Evolutionary conservation across 2,888 invertebrate species (phyloP), one percentile per base, ranked within the genome.

Genomic region (Halocaridina rubra): DNA sequence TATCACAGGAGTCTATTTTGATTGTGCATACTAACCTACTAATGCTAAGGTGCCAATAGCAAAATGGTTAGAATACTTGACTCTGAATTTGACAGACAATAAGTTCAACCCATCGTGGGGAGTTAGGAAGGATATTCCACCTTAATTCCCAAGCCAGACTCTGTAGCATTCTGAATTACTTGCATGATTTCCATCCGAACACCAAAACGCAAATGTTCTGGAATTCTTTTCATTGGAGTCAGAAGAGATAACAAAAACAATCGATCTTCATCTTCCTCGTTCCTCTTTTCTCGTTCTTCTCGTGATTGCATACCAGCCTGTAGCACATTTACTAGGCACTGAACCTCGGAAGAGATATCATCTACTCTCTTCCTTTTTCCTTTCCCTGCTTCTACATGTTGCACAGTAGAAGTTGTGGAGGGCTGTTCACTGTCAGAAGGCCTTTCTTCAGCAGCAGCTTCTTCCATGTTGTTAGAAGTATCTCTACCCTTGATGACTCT

Each of bases 121-220:
- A n/a, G n/a, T n/a, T n/a, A n/a, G n/a, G n/a, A n/a, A n/a, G n/a
- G n/a, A n/a, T n/a, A n/a, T n/a, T n/a, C n/a, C n/a, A n/a, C n/a
- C n/a, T n/a, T n/a, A n/a, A n/a, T n/a, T n/a, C n/a, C n/a, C n/a
- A n/a, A n/a, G n/a, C n/a, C n/a, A n/a, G n/a, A n/a, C n/a, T n/a
- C n/a, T 27, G 24, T 16, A 53, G 75, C 75, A 75, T 46, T 75
- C 8, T 75, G 4, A 75, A 75, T 75, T 3, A 75, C 53, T 75
- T 75, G 75, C 75, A 75, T 75, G 75, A 75, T 59, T 77, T 77
- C 29, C 22, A 59, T 77, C 61, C 64, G 64, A 77, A 77, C 77
- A 61, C 77, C 61, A 33, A 77, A 30, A 59, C 33, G 77, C 77
- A 77, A 77, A 24, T 61, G 77, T 77, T 77, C 61, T 61, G 64